Evolutionary conservation across 2,113 vertebrate species (phyloP), one percentile per base, ranked within the genome.

Genomic region (Cyprinodon variegatus): DNA sequence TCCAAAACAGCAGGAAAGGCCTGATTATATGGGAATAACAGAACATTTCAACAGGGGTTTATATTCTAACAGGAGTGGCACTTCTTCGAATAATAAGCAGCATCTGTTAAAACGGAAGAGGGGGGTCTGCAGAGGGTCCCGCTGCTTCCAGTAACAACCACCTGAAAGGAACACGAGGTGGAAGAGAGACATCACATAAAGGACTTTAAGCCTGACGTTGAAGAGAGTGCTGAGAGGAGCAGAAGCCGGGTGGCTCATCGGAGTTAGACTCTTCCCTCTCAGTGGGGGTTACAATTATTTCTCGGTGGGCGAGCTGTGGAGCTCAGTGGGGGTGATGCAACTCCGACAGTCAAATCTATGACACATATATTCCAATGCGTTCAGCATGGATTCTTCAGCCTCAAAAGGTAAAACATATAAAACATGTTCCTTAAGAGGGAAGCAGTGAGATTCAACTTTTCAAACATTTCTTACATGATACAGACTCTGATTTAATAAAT

Each of bases 221-320:
- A 40, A 65, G 63, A 43, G 20, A 6, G 38, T 65, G 63, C 17
- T 41, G 40, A 20, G 38, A 65, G 40, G 38, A 65, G 63, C 11
- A 53, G 29, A 65, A 39, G 39, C 17, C 2, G 77, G 41, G 70
- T n/a, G 72, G 66, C 57, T 85, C 59, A 76, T 57, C 59, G 61
- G 74, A 45, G 73, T 71, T 75, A 48, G 78, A 70, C 71, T 84
- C 71, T 73, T 84, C 77, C 81, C 74, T 82, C 86, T 81, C 84
- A 70, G 88, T 78, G 41, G 86, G 82, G 45, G 65, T 78, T 71
- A 72, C 81, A 81, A 80, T 90, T 92, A 87, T 83, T 81, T 83
- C 85, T 87, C 65, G 38, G 84, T 46, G 76, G 53, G 78, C 45
- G 46, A 84, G 65, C 73, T 68, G 68, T 77, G 76, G 61, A 65